These are phyloP conservation scores for Cryptotis parvus DNA, from an alignment of 2,113 vertebrate genomes.

Conservation along the genomic window DNA sequence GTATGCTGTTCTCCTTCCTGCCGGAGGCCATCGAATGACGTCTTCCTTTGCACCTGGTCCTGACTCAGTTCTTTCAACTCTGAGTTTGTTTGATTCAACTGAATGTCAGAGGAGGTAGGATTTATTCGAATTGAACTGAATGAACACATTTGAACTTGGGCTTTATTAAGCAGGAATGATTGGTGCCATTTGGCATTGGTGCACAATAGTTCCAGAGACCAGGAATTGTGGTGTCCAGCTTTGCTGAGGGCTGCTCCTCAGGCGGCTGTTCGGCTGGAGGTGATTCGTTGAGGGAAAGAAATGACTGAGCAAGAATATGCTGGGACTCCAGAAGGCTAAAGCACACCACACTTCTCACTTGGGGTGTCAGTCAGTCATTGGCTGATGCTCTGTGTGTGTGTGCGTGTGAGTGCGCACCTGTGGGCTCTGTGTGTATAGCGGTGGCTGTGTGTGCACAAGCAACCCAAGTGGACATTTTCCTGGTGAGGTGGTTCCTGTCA, in stretches of 20 bases:
- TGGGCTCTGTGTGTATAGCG: no score
- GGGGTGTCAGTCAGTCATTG: background rate
- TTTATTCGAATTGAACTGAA: background rate
- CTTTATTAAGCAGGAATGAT: background rate
- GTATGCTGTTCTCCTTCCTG: background rate
- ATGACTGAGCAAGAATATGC: background rate
- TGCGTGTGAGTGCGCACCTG: no score
- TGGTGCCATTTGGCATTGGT: background rate
- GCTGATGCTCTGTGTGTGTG: no score
- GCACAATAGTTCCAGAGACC: background rate
- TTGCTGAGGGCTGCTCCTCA: background rate
- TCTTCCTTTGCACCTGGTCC: background rate
- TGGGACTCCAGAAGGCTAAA: background rate
- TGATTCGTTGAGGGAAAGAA: background rate
- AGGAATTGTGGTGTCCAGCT: background rate
- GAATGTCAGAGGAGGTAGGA: background rate
- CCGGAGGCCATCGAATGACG: background rate
- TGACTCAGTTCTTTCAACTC: background rate
- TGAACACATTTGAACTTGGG: background rate
- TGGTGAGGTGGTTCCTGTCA: no score
- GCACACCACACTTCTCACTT: no score
- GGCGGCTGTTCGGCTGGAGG: background rate
- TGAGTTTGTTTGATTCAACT: slow-evolving; percentile 18
- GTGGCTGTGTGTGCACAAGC: no score
- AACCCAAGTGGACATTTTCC: no score